Percentiles rank a stretch among this genome's conserved stretches.
phyloP scores from a whole-genome alignment of 2,113 vertebrate species.

The Solea solea region DNA sequence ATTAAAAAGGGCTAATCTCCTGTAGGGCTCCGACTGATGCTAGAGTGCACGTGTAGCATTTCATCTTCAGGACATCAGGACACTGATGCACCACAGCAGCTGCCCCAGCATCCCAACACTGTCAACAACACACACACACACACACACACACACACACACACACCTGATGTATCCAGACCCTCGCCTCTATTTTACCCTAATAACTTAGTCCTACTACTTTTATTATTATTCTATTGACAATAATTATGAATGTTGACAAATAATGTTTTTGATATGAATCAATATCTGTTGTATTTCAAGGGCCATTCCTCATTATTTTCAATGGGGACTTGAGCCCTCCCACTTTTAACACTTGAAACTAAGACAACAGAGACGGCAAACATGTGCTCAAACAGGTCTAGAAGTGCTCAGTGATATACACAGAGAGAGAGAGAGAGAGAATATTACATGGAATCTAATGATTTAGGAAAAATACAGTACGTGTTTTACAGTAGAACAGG shows the following conservation, averaged over 20 bases:
- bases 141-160: too few species aligned
- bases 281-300: slow-evolving; percentile 75
- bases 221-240: slow-evolving; percentile 54
- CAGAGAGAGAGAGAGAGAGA: slow-evolving; percentile 6
- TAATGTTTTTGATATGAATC: slow-evolving; percentile 62
- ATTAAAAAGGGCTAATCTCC: slow-evolving; percentile 58
- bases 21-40: slow-evolving; percentile 39
- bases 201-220: slow-evolving; percentile 53
- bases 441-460: slow-evolving; percentile 36
- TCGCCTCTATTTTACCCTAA: slow-evolving; percentile 55
- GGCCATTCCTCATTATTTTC: slow-evolving; percentile 95
- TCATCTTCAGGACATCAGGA: slow-evolving; percentile 39
- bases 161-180: slow-evolving; percentile 20
- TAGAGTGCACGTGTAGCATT: slow-evolving; percentile 6
- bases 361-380: slow-evolving; percentile 39
- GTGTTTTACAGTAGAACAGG: too few species aligned
- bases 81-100: slow-evolving; percentile 15
- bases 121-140: not conserved
- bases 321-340: slow-evolving; percentile 86
- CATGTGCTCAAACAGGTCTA: slow-evolving; percentile 48
- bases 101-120: not conserved
- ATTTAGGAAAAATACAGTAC: slow-evolving; percentile 8
- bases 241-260: slow-evolving; percentile 63
- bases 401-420: slow-evolving; percentile 70
- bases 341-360: slow-evolving; percentile 71